Evolutionary conservation across 2,888 invertebrate species (phyloP).

Genomic region (Cephus nigrinus): DNA sequence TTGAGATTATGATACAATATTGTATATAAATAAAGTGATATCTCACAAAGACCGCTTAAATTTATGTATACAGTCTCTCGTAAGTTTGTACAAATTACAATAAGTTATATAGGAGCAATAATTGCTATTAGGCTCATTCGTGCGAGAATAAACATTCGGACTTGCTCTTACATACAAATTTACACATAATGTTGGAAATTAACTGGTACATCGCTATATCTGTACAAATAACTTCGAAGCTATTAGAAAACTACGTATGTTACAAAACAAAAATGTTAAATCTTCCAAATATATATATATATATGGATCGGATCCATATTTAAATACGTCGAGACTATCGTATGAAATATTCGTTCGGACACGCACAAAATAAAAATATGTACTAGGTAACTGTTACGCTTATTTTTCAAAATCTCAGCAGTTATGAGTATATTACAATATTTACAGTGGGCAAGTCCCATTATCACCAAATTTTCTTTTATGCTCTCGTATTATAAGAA

Average conservation of each 20-base stretch:
- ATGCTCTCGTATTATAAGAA: conserved; percentile 54
- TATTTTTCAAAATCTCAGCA: conserved; percentile 51
- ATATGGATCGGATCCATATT: conserved; percentile 28
- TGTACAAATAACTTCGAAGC: conserved; percentile 49
- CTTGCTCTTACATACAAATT: conserved; percentile 49
- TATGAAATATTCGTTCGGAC: conserved; percentile 23
- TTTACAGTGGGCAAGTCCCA: conserved; percentile 61
- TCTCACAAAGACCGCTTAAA: conserved; percentile 58
- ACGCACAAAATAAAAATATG: conserved; percentile 22
- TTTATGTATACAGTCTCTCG: conserved; percentile 54
- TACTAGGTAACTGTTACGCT: conserved; percentile 56
- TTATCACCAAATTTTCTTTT: conserved; percentile 48
- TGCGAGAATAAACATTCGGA: conserved; percentile 49
- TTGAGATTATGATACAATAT: conserved; percentile 61
- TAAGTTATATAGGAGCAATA: conserved; percentile 57
- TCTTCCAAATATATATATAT: conserved; percentile 14
- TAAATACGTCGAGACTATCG: conserved; percentile 27
- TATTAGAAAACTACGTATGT: conserved; percentile 31
- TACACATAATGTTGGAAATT: conserved; percentile 44
- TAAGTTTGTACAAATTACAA: conserved; percentile 61
- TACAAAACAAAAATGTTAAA: conserved; percentile 35
- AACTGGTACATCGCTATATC: conserved; percentile 37
- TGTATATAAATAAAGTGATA: conserved; percentile 62
- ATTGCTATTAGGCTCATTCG: conserved; percentile 53
- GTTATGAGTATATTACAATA: conserved; percentile 59